phyloP scores from a whole-genome alignment of 2,113 vertebrate species.

The Tupaia chinensis region DNA sequence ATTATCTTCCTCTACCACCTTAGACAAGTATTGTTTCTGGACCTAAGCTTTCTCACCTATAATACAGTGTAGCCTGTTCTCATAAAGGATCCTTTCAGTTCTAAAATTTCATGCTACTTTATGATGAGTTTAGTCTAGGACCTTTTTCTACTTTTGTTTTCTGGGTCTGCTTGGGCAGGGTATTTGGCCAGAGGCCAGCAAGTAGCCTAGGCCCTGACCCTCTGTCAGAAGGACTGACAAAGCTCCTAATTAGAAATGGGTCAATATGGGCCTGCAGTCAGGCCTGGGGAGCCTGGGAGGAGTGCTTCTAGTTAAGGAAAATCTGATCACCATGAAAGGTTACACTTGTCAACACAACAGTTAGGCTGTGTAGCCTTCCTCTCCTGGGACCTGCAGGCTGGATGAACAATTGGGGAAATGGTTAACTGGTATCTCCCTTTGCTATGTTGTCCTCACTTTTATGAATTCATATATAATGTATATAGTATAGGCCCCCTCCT shows the following conservation, averaged over 20 bases:
- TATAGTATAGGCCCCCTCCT: not conserved
- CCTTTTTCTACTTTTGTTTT: not conserved
- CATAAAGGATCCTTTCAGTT: not conserved
- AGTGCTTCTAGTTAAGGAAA: not conserved
- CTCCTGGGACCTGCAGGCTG: not conserved
- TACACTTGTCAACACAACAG: constrained; percentile 39
- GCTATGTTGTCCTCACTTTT: constrained; percentile 23
- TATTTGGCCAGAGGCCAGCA: constrained; percentile 39
- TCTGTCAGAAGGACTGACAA: constrained; percentile 32
- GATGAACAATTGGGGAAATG: constrained; percentile 19
- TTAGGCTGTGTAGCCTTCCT: constrained; percentile 42
- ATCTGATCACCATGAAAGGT: constrained; percentile 56
- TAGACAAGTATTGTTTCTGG: constrained; percentile 32
- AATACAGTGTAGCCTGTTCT: constrained; percentile 7
- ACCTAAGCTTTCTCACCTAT: constrained; percentile 10
- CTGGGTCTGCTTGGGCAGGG: not conserved
- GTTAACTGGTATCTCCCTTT: constrained; percentile 1
- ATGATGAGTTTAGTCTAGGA: not conserved
- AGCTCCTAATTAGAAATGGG: constrained; percentile 58
- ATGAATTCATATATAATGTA: not conserved
- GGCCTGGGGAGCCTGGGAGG: constrained; percentile 17
- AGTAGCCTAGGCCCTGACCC: constrained; percentile 24
- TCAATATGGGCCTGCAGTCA: constrained; percentile 37
- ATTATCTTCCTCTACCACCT: not conserved
- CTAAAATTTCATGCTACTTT: constrained; percentile 53